Evolutionary conservation across 1,140 invertebrate species (phyloP).

Genomic region (Drosophila jambulina): DNA sequence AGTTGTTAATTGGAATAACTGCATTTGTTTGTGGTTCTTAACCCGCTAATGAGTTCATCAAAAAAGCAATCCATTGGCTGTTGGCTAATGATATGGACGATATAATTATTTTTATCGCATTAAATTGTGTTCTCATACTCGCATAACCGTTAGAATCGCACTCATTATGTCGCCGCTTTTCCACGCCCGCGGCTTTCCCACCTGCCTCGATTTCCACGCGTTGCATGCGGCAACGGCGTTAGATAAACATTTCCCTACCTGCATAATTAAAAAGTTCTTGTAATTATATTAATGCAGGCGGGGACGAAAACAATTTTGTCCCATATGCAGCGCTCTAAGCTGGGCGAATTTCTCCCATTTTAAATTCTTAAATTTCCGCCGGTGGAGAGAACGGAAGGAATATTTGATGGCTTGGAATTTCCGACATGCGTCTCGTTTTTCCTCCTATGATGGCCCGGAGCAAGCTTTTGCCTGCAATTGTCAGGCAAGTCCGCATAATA

Average conservation of each 20-base stretch:
- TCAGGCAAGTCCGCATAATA: conserved; percentile 18
- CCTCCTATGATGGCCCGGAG: neutral
- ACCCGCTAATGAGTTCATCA: conserved; percentile 12
- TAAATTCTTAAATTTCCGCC: conserved; percentile 2
- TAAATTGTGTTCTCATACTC: conserved; percentile 13
- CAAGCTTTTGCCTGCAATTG: conserved; percentile 8
- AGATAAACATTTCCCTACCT: conserved; percentile 46
- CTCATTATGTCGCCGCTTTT: conserved; percentile 24
- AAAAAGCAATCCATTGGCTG: conserved; percentile 1
- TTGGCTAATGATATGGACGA: conserved; percentile 7
- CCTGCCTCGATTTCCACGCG: conserved; percentile 41
- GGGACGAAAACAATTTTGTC: conserved; percentile 13
- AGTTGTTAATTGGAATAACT: conserved; percentile 28
- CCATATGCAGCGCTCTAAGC: neutral
- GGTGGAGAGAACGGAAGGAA: neutral
- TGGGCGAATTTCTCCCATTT: neutral
- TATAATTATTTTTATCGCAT: conserved; percentile 35
- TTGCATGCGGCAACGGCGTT: conserved; percentile 40
- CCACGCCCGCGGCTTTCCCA: conserved; percentile 26
- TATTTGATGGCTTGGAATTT: conserved; percentile 14
- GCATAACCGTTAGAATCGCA: conserved; percentile 23
- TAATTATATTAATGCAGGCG: conserved; percentile 9
- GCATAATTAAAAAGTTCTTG: conserved; percentile 41
- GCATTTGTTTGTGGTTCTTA: conserved; percentile 28
- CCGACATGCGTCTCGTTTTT: neutral